Evolutionary conservation across 2,888 invertebrate species (phyloP).

Genomic region (Drosophila meridionalis): DNA sequence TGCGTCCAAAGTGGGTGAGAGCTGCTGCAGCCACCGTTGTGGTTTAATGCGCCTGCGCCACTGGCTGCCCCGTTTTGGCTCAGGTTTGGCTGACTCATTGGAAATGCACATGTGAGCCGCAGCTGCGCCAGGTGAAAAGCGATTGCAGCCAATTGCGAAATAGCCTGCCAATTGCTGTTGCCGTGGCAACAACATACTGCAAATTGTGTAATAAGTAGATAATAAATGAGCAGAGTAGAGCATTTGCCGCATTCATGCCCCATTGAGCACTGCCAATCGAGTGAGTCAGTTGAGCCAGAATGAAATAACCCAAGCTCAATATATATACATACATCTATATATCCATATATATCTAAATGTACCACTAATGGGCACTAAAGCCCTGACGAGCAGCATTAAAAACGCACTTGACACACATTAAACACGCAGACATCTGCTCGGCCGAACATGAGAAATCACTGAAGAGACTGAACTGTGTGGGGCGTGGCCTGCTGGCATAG

Average conservation of each 20-base stretch:
- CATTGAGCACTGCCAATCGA: slow-evolving; percentile 65
- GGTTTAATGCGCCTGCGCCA: slow-evolving; percentile 64
- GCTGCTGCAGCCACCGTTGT: slow-evolving; percentile 53
- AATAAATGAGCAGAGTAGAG: slow-evolving; percentile 64
- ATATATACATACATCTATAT: slow-evolving; percentile 2
- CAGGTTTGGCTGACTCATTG: slow-evolving; percentile 43
- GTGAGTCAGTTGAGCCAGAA: slow-evolving; percentile 53
- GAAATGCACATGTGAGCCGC: slow-evolving; percentile 32
- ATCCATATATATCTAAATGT: background rate
- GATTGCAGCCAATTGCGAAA: slow-evolving; percentile 62
- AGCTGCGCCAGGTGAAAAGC: slow-evolving; percentile 70
- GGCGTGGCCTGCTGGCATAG: background rate
- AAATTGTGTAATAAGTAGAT: slow-evolving; percentile 74
- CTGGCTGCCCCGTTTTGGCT: slow-evolving; percentile 23
- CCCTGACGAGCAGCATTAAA: slow-evolving; percentile 67
- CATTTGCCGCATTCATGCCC: slow-evolving; percentile 70
- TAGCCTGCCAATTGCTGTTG: slow-evolving; percentile 48
- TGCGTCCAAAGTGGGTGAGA: slow-evolving; percentile 54
- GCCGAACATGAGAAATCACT: slow-evolving; percentile 3
- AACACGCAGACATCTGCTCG: slow-evolving; percentile 29
- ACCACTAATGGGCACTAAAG: slow-evolving; percentile 67
- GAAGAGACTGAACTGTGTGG: background rate
- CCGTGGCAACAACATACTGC: slow-evolving; percentile 17
- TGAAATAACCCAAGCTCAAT: slow-evolving; percentile 15
- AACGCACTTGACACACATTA: slow-evolving; percentile 75